These are phyloP conservation scores for Carlito syrichta DNA, from an alignment of 2,113 vertebrate species.

Conservation along the genomic window DNA sequence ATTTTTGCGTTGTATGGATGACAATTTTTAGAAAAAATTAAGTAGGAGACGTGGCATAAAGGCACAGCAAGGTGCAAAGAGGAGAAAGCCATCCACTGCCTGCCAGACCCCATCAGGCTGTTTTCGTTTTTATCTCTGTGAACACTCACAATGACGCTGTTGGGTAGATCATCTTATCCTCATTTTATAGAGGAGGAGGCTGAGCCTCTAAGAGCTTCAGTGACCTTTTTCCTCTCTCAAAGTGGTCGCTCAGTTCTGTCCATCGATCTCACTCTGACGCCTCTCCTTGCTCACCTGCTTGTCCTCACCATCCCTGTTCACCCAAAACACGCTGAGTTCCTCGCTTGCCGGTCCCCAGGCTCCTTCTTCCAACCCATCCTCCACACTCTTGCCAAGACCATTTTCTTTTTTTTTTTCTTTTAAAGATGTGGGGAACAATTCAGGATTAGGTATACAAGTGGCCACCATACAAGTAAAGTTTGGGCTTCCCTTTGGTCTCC, in stretches of 20 bases:
- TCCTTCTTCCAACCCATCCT: neutral
- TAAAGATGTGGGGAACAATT: too few relatives aligned
- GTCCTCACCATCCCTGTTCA: neutral
- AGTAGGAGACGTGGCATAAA: neutral
- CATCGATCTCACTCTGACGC: neutral
- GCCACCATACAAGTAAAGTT: too few relatives aligned
- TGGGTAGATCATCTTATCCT: neutral
- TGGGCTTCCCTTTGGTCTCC: too few relatives aligned
- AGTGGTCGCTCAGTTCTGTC: neutral
- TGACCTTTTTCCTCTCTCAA: conserved; percentile 18
- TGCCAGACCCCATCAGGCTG: neutral
- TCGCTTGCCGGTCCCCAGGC: neutral
- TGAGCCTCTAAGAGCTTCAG: neutral
- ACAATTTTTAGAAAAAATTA: neutral
- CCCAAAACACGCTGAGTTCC: neutral
- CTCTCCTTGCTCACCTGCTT: neutral
- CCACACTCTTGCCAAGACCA: neutral
- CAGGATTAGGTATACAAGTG: too few relatives aligned
- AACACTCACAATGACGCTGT: neutral
- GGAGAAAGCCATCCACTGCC: neutral
- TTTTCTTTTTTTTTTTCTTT: too few relatives aligned
- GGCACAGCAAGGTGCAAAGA: neutral
- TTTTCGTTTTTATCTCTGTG: neutral
- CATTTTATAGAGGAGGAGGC: neutral
- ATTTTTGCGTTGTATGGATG: neutral